phyloP scores from a whole-genome alignment of 1,140 invertebrate genomes.

The Melanaphis sacchari region DNA sequence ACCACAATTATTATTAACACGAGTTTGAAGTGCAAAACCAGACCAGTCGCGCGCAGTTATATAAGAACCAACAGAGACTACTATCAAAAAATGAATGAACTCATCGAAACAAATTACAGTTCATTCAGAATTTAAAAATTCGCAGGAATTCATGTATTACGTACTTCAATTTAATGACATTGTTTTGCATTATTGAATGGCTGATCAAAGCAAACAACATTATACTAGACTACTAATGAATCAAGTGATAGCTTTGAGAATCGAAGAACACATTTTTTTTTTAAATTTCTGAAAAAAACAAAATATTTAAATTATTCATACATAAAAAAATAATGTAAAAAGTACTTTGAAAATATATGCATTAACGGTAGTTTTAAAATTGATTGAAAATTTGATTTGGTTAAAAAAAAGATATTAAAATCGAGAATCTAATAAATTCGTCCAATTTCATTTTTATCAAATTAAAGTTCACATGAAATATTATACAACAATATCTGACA shows the following conservation, averaged over 20 bases:
- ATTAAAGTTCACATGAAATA: neutral
- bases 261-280: neutral
- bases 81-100: too few relatives aligned
- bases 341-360: neutral
- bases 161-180: too few relatives aligned
- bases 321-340: neutral
- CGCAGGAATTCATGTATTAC: too few relatives aligned
- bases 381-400: neutral
- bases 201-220: too few relatives aligned
- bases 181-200: too few relatives aligned
- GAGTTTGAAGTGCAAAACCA: too few relatives aligned
- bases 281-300: neutral
- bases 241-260: neutral
- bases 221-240: too few relatives aligned
- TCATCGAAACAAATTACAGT: too few relatives aligned
- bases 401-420: neutral
- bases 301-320: neutral
- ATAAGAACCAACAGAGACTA: too few relatives aligned
- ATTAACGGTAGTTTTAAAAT: neutral
- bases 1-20: too few relatives aligned
- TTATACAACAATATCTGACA: neutral
- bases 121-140: too few relatives aligned
- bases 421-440: neutral
- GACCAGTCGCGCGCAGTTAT: too few relatives aligned
- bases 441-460: neutral